These are phyloP conservation scores for Champsocephalus esox DNA, from an alignment of 2,797 vertebrate species.

Conservation along the genomic window DNA sequence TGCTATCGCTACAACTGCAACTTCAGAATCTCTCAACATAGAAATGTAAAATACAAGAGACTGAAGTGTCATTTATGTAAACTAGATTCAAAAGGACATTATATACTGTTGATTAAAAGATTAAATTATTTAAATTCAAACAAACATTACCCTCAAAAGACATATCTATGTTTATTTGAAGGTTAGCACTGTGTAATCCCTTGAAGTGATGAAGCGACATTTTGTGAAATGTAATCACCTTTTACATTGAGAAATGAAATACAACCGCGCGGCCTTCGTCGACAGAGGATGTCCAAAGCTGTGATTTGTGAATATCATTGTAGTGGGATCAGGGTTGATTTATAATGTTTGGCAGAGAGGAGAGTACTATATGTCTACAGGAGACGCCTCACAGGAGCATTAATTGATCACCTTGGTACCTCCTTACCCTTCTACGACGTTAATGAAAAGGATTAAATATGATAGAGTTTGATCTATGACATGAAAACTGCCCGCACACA, in stretches of 20 bases:
- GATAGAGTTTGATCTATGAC: constrained; percentile 12
- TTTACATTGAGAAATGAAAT: constrained; percentile 14
- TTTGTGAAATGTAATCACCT: constrained; percentile 9
- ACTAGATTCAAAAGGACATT: not conserved
- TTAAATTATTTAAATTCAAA: too few species aligned
- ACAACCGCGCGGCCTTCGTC: not conserved
- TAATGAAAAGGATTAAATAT: constrained; percentile 30
- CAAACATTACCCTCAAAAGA: too few species aligned
- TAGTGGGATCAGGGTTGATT: constrained; percentile 24
- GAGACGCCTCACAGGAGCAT: constrained; percentile 1
- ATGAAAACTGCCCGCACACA: constrained; percentile 2
- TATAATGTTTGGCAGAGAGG: constrained; percentile 14
- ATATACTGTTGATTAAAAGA: not conserved
- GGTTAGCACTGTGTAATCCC: not conserved
- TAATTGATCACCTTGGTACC: constrained; percentile 33
- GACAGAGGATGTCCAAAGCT: not conserved
- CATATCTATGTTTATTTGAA: not conserved
- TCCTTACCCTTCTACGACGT: not conserved
- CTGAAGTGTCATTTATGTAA: too few species aligned
- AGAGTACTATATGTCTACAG: constrained; percentile 10
- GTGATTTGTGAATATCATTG: constrained; percentile 36
- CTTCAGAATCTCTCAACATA: too few species aligned
- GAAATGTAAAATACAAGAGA: too few species aligned
- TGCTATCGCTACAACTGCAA: not conserved
- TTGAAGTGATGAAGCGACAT: not conserved